A percentile compares a stretch with the other conserved stretches of the same genome.
Evolutionary conservation across 2,113 vertebrate genomes (phyloP).

Genomic region (Cynopterus brachyotis): DNA sequence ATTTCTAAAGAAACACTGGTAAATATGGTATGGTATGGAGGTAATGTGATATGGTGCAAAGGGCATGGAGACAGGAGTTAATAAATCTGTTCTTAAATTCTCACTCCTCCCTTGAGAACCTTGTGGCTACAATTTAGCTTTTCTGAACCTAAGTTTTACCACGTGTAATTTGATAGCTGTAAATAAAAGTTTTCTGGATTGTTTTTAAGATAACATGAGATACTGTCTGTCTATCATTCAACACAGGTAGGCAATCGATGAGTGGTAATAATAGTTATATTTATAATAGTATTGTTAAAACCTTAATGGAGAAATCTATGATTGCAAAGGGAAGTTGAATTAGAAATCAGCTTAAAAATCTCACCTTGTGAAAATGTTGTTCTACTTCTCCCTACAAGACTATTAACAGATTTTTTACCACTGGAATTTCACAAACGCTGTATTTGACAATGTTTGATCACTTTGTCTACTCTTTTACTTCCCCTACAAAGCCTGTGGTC

Average conservation of each 20-base stretch:
- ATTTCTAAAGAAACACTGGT: background rate
- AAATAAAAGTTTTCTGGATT: background rate
- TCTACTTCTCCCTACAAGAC: slow-evolving; percentile 43
- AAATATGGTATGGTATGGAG: background rate
- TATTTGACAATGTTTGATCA: slow-evolving; percentile 41
- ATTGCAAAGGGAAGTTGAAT: slow-evolving; percentile 25
- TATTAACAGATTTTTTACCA: slow-evolving; percentile 15
- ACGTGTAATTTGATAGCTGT: background rate
- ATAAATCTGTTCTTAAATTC: background rate
- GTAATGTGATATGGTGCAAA: background rate
- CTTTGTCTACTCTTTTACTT: slow-evolving; percentile 44
- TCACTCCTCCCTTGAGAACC: background rate
- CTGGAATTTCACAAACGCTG: slow-evolving; percentile 58
- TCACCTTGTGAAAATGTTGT: slow-evolving; percentile 61
- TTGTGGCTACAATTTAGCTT: background rate
- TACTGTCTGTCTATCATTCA: background rate
- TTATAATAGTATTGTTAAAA: background rate
- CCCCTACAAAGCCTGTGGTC: background rate
- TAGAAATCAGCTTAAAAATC: slow-evolving; percentile 42
- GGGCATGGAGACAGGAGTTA: background rate
- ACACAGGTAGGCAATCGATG: background rate
- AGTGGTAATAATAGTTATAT: background rate
- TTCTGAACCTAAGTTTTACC: background rate
- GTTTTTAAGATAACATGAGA: background rate
- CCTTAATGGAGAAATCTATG: background rate